These are phyloP conservation scores for Siniperca obscura DNA, from an alignment of 2,797 vertebrate genomes.

Conservation along the genomic window DNA sequence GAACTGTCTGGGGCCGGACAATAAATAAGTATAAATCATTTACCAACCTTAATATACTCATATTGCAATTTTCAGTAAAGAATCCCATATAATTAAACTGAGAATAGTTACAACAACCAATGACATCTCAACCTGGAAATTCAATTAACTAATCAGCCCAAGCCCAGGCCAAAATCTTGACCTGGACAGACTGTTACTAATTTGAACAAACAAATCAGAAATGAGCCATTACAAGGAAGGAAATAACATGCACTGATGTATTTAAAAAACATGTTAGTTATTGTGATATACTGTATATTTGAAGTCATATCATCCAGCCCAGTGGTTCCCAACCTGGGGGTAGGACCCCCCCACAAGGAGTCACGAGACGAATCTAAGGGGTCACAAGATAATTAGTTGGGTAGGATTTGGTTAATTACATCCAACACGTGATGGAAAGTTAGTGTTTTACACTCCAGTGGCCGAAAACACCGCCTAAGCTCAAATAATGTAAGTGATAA, in stretches of 20 bases:
- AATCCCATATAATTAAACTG: not conserved
- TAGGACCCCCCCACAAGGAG: not conserved
- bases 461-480: not conserved
- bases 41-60: not conserved
- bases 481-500: not conserved
- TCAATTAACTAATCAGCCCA: not conserved
- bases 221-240: not conserved
- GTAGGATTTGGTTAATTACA: not conserved
- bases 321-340: not conserved
- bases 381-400: not conserved
- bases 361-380: not conserved
- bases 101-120: not conserved
- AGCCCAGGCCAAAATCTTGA: not conserved
- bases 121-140: not conserved
- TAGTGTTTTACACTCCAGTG: not conserved
- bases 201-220: slow-evolving; percentile 5
- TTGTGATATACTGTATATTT: not conserved
- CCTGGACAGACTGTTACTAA: not conserved
- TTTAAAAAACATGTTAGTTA: not conserved
- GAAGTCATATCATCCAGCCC: not conserved
- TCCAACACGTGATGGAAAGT: not conserved
- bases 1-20: not conserved
- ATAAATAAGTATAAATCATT: not conserved
- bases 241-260: not conserved
- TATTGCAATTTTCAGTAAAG: not conserved